phyloP scores from a whole-genome alignment of 2,888 invertebrate genomes.

The Polyommatus iphigenia region DNA sequence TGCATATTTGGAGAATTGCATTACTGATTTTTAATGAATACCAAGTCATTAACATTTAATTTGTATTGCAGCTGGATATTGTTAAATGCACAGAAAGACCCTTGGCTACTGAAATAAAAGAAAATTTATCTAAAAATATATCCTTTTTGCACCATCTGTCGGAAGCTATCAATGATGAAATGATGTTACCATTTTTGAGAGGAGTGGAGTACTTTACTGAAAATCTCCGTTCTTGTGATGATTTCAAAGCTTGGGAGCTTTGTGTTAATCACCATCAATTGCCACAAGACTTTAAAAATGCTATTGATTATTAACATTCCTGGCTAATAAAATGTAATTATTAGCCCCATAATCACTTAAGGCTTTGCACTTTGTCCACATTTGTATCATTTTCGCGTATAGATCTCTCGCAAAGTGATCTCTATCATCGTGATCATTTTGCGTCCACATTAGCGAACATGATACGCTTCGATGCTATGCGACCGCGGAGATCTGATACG shows the following conservation, averaged over 20 bases:
- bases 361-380: too few species aligned
- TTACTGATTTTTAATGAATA: too few species aligned
- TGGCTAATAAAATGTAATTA: slow-evolving; percentile 39
- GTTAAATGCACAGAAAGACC: slow-evolving; percentile 71
- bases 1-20: too few species aligned
- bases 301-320: slow-evolving; percentile 74
- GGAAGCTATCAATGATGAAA: slow-evolving; percentile 69
- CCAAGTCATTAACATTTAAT: not conserved
- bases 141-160: slow-evolving; percentile 70
- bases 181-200: slow-evolving; percentile 68
- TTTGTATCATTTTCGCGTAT: too few species aligned
- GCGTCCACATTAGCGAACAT: too few species aligned
- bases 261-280: slow-evolving; percentile 67
- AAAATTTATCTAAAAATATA: slow-evolving; percentile 68
- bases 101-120: slow-evolving; percentile 62
- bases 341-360: not conserved
- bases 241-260: slow-evolving; percentile 74
- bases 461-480: too few species aligned
- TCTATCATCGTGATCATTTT: too few species aligned
- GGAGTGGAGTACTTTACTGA: slow-evolving; percentile 72
- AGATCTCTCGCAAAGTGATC: too few species aligned
- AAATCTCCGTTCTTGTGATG: slow-evolving; percentile 66
- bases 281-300: slow-evolving; percentile 72
- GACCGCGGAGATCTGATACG: too few species aligned
- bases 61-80: slow-evolving; percentile 65